phyloP scores from a whole-genome alignment of 2,113 vertebrate genomes.

The Neogobius melanostomus region DNA sequence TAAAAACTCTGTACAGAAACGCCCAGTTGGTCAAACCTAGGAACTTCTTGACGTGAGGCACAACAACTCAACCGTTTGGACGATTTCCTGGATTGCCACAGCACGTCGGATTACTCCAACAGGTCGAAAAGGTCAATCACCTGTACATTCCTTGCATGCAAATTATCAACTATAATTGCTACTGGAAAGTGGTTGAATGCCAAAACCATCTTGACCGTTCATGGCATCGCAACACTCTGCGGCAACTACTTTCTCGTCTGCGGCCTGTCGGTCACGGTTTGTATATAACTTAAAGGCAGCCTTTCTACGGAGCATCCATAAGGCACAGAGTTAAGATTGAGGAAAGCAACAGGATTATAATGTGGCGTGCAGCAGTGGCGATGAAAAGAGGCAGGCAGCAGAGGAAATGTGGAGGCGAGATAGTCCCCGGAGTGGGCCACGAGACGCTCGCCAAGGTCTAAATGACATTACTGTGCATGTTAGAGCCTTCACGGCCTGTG shows the following conservation, averaged over 20 bases:
- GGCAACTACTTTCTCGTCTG: too few species aligned
- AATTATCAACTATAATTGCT: background rate
- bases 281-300: background rate
- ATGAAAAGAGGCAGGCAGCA: constrained; percentile 49
- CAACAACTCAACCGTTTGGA: too few species aligned
- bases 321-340: constrained; percentile 33
- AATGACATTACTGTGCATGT: constrained; percentile 77
- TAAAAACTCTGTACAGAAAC: too few species aligned
- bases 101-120: too few species aligned
- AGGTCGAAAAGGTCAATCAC: too few species aligned
- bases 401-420: constrained; percentile 58
- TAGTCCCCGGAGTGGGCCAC: constrained; percentile 67
- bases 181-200: background rate
- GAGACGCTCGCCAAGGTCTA: constrained; percentile 74
- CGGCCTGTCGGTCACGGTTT: too few species aligned
- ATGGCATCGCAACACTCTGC: too few species aligned
- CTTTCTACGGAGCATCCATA: background rate
- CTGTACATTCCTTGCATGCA: too few species aligned
- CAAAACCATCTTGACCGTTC: background rate
- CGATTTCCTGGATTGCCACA: too few species aligned
- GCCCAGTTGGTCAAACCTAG: too few species aligned
- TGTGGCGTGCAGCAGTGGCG: constrained; percentile 39
- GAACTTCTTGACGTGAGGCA: too few species aligned
- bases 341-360: constrained; percentile 34
- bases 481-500: constrained; percentile 70